phyloP scores from a whole-genome alignment of 2,888 invertebrate genomes.

The Phengaris alcon region DNA sequence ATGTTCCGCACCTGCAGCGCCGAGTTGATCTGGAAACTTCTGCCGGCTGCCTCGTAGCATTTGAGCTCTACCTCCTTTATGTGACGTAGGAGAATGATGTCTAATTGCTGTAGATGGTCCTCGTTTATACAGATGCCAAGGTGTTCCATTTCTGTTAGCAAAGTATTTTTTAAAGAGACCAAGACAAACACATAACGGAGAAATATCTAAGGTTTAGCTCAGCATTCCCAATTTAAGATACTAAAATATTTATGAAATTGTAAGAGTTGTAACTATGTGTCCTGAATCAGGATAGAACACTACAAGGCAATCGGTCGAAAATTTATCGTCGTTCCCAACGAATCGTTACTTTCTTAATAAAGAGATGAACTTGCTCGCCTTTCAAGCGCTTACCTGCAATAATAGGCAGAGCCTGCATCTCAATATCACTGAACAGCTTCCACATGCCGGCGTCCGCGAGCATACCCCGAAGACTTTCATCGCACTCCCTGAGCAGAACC shows the following conservation, averaged over 20 bases:
- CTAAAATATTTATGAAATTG: no score
- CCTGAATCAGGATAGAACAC: no score
- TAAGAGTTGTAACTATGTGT: no score
- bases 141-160: constrained; percentile 60
- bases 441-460: constrained; percentile 55
- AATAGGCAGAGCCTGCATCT: constrained; percentile 66
- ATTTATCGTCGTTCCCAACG: no score
- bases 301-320: no score
- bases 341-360: no score
- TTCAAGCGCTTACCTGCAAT: constrained; percentile 53
- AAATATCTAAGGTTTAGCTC: no score
- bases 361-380: no score
- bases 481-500: constrained; percentile 49
- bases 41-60: constrained; percentile 63
- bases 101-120: constrained; percentile 57
- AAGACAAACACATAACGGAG: no score
- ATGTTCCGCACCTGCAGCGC: constrained; percentile 62
- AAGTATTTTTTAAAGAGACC: no score
- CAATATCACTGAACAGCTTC: constrained; percentile 66
- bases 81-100: constrained; percentile 48
- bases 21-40: constrained; percentile 64
- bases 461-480: constrained; percentile 40
- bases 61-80: constrained; percentile 55
- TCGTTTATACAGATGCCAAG: constrained; percentile 59
- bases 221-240: no score